These are phyloP conservation scores for Gallinago stenura DNA, from an alignment of 2,797 vertebrate species.

Conservation along the genomic window DNA sequence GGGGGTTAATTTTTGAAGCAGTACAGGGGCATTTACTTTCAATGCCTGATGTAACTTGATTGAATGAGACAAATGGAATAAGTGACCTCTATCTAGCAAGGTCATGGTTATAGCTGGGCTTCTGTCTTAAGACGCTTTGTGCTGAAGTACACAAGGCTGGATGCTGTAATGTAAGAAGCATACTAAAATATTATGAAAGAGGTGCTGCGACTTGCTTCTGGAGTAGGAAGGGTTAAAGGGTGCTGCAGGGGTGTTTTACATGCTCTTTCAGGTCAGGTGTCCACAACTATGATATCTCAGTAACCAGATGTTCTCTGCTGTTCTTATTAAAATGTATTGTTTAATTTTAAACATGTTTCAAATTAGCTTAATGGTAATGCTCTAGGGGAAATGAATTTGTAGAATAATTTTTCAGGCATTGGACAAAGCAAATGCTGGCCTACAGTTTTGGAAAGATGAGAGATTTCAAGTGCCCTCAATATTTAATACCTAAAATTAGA, in stretches of 20 bases:
- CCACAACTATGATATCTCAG: not conserved
- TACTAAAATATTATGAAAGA: not conserved
- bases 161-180: not conserved
- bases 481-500: slow-evolving; percentile 9
- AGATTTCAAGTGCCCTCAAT: not conserved
- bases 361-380: not conserved
- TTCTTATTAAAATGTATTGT: not conserved
- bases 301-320: not conserved
- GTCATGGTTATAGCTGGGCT: not conserved
- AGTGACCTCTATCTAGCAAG: slow-evolving; percentile 26
- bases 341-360: not conserved
- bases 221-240: not conserved
- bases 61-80: slow-evolving; percentile 34
- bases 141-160: not conserved
- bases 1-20: not conserved
- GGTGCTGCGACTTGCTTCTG: not conserved
- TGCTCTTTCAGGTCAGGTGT: not conserved
- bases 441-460: not conserved
- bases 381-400: not conserved
- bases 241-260: not conserved
- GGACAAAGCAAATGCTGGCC: slow-evolving; percentile 7
- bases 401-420: not conserved
- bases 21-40: not conserved
- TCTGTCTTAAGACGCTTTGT: not conserved
- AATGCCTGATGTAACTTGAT: not conserved